Evolutionary conservation across 2,113 vertebrate species (phyloP), one percentile per base, ranked within the genome.

Genomic region (Alligator mississippiensis): DNA sequence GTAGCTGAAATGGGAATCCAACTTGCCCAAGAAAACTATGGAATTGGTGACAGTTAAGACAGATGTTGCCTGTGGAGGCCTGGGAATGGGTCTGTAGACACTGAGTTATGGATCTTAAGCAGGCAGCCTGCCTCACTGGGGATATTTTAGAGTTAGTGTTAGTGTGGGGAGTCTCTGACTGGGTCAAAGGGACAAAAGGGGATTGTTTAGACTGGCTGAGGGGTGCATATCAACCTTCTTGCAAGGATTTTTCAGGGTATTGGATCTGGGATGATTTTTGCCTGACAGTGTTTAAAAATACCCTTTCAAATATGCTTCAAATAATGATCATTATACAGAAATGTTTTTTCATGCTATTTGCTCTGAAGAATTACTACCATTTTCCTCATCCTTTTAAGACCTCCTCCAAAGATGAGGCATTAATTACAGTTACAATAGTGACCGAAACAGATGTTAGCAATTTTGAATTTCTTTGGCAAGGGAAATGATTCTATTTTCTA

Each of bases 171-270:
- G 47, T 47, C 47, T 47, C 47, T 47, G 47, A 9, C 47, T 47
- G 47, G 47, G 47, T 47, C 47, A 47, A 47, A 47, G 47, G 47
- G 47, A 47, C 47, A 47, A 47, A 47, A 47, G 6, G 47, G 47
- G 47, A 47, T 47, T 47, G 47, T 47, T 47, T 47, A 8, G 47
- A 47, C 47, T 47, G 47, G 47, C 47, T 47, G 47, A 47, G 47
- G 47, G 47, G 47, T 47, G 47, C 47, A 47, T 47, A 47, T 9
- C 47, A 47, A 47, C 47, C 47, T 47, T 47, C 47, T 47, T 47
- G 47, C 47, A 47, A 47, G 47, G 8, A 47, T 47, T 47, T 47
- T 47, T 0, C 0, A 54, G 10, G 34, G 1, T 1, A 63, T 3
- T 21, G 6, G 47, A 64, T 27, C 75, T 93, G 60, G 14, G 47